phyloP scores from a whole-genome alignment of 2,113 vertebrate species.

The crab-eating macaque (Macaca fascicularis) region T2T-MFA8v1.1 NC_088378.1:10114001-10114500 shows the following conservation, averaged over 20 bases:
- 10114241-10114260: background rate
- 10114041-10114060: background rate
- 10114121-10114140: background rate
- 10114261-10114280: background rate
- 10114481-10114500: background rate
- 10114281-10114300: background rate
- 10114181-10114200: background rate
- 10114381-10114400: background rate
- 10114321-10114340: background rate
- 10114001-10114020: constrained; percentile 13
- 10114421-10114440: background rate
- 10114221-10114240: background rate
- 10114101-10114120: background rate
- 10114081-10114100: background rate
- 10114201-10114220: background rate
- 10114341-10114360: background rate
- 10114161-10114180: background rate
- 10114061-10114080: background rate
- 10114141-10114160: background rate
- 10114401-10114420: background rate
- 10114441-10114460: background rate
- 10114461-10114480: background rate
- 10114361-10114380: background rate
- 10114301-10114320: background rate
- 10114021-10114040: constrained; percentile 6